Percentiles rank a stretch among this genome's conserved stretches.
Conservation (phyloP, 64 coral and sea anemone genomes). For the Stichodactyla mertensii region DNA sequence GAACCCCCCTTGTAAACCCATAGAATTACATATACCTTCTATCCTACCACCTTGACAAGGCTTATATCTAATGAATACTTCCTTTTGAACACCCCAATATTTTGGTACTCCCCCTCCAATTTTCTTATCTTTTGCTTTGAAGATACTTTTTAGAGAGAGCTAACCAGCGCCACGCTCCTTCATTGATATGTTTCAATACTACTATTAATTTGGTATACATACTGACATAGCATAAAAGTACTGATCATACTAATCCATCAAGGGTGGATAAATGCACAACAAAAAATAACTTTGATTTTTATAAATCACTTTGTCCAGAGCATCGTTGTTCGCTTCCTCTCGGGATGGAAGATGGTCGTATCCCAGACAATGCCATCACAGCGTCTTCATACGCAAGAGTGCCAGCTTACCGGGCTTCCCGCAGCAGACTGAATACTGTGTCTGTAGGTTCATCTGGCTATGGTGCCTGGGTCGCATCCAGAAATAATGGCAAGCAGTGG, state of each 20-base stretch:
- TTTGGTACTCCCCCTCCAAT: too few relatives aligned
- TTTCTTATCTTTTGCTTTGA: too few relatives aligned
- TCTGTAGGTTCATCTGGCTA: background rate
- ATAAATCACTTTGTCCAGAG: background rate
- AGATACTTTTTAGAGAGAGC: too few relatives aligned
- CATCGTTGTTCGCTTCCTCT: slow-evolving; percentile 12
- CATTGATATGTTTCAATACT: too few relatives aligned
- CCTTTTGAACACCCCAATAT: too few relatives aligned
- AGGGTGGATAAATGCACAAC: background rate
- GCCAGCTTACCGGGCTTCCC: background rate
- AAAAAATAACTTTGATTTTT: background rate
- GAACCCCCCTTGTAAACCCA: too few relatives aligned
- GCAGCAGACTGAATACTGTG: slow-evolving; percentile 5
- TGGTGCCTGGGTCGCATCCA: slow-evolving; percentile 2
- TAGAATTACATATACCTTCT: too few relatives aligned
- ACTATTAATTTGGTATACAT: too few relatives aligned
- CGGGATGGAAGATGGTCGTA: slow-evolving; percentile 7
- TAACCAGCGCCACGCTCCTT: too few relatives aligned
- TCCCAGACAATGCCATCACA: background rate
- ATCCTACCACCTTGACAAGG: too few relatives aligned
- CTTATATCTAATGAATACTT: too few relatives aligned
- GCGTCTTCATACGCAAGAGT: background rate
- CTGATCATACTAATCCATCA: background rate
- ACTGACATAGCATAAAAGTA: too few relatives aligned
- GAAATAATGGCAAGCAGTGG: slow-evolving; percentile 6